Conservation (phyloP, 2,888 invertebrate genomes). For the Entomobrya proxima region DNA sequence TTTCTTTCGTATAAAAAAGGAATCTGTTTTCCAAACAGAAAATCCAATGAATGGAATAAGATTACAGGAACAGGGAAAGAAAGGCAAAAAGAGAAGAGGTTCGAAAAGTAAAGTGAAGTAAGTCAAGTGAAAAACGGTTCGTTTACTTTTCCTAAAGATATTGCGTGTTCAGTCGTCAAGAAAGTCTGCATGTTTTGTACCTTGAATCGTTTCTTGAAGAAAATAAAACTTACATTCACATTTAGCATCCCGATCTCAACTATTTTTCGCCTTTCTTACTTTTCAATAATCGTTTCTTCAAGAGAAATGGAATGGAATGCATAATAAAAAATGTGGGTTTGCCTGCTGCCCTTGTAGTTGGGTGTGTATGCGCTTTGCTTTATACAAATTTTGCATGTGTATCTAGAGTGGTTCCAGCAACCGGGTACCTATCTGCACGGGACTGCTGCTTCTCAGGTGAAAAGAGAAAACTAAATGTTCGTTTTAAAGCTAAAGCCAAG, state of each 20-base stretch:
- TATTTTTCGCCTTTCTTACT: conserved; percentile 9
- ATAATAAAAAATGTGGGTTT: conserved; percentile 27
- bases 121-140: conserved; percentile 40
- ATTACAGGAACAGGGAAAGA: conserved; percentile 38
- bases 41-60: conserved; percentile 60
- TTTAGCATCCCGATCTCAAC: too few relatives aligned
- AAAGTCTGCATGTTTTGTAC: not conserved
- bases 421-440: not conserved
- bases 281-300: conserved; percentile 48
- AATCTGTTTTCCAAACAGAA: conserved; percentile 45
- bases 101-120: conserved; percentile 12
- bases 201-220: too few relatives aligned
- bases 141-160: conserved; percentile 38
- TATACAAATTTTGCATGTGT: not conserved
- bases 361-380: not conserved
- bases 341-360: too few relatives aligned
- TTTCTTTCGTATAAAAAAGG: conserved; percentile 33
- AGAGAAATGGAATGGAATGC: conserved; percentile 45
- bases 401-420: too few relatives aligned
- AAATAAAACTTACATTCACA: not conserved
- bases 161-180: not conserved
- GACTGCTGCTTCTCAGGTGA: conserved; percentile 39
- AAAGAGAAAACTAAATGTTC: conserved; percentile 52
- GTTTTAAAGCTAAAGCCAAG: not conserved
- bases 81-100: not conserved